phyloP scores from a whole-genome alignment of 1,140 invertebrate genomes.

The Mizuhopecten yessoensis region DNA sequence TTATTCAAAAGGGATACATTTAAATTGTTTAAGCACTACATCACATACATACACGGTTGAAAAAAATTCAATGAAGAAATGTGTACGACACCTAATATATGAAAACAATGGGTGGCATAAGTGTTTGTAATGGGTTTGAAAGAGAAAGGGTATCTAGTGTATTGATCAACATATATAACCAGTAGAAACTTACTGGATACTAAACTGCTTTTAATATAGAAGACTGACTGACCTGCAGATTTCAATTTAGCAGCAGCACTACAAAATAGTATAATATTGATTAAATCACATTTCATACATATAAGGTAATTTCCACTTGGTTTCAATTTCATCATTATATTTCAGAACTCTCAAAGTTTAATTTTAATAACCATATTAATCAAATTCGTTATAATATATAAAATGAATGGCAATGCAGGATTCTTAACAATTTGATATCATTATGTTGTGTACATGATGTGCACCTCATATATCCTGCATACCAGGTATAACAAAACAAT shows the following conservation, averaged over 20 bases:
- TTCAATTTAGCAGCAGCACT: not conserved
- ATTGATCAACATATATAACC: too few relatives aligned
- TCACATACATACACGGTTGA: conserved; percentile 31
- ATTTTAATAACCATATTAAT: not conserved
- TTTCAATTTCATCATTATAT: not conserved
- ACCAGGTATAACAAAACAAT: too few relatives aligned
- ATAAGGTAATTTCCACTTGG: not conserved
- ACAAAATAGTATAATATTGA: not conserved
- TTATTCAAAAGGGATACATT: conserved; percentile 39
- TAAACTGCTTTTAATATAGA: not conserved
- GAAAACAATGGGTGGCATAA: conserved; percentile 25
- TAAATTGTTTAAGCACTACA: conserved; percentile 32
- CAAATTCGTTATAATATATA: not conserved
- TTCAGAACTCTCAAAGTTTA: not conserved
- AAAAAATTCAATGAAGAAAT: conserved; percentile 19
- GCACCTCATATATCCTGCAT: not conserved
- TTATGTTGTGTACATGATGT: not conserved
- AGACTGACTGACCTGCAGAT: not conserved
- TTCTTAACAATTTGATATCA: too few relatives aligned
- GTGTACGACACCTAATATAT: conserved; percentile 16
- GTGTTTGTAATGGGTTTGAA: not conserved
- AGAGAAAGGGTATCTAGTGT: not conserved
- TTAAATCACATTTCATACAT: too few relatives aligned
- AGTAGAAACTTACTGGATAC: not conserved
- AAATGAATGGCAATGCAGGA: too few relatives aligned